A percentile compares a stretch with the other conserved stretches of the same genome.
These are phyloP conservation scores for Himalopsyche tibetana DNA, from an alignment of 2,888 invertebrate species.

Conservation along the genomic window DNA sequence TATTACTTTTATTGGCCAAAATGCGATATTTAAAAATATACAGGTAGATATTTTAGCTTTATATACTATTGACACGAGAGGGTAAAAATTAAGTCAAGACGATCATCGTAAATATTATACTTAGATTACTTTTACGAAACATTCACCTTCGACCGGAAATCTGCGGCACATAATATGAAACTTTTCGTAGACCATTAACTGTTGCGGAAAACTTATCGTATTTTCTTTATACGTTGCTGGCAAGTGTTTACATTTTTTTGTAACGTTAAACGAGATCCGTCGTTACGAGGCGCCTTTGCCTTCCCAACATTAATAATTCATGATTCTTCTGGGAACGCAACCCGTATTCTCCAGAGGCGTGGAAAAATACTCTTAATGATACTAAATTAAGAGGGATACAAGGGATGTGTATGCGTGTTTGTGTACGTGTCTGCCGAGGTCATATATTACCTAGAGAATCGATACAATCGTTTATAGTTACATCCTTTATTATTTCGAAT, in stretches of 20 bases:
- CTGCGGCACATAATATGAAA: background rate
- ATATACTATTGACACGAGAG: no score
- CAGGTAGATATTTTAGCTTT: no score
- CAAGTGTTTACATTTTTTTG: constrained; percentile 34
- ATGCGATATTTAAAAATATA: no score
- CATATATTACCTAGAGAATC: no score
- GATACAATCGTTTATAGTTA: no score
- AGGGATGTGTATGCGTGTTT: background rate
- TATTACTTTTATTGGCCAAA: no score
- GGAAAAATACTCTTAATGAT: constrained; percentile 27
- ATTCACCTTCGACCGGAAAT: background rate
- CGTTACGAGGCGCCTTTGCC: constrained; percentile 45
- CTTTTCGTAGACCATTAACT: no score
- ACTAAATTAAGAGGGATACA: constrained; percentile 26
- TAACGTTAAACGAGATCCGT: constrained; percentile 45
- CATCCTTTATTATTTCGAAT: no score
- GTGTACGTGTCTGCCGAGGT: no score
- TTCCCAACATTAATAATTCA: constrained; percentile 44
- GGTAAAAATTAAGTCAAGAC: no score
- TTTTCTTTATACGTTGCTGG: background rate
- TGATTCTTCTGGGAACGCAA: constrained; percentile 29
- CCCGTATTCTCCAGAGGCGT: constrained; percentile 19
- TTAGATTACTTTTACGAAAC: no score
- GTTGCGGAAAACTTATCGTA: background rate
- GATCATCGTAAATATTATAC: no score